Conservation (phyloP, 2,113 vertebrate genomes). For the Stomatorhinus ivindoensis region DNA sequence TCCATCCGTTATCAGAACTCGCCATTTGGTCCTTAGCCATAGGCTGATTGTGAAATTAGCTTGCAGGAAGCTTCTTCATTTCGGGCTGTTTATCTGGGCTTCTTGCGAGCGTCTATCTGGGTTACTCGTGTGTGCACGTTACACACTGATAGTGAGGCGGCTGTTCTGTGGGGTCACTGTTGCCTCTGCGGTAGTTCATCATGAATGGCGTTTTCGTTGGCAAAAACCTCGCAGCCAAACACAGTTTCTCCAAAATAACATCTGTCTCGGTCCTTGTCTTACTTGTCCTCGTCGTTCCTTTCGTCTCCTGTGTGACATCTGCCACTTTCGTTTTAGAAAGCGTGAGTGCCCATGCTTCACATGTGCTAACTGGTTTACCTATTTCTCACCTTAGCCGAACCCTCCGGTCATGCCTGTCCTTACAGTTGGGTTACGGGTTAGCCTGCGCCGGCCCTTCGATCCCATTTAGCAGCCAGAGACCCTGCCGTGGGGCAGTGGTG, state of each 20-base stretch:
- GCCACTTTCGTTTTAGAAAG: background rate
- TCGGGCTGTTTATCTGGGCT: background rate
- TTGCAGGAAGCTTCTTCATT: background rate
- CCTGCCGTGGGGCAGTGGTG: conserved; percentile 15
- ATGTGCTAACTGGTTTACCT: background rate
- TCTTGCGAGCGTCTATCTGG: background rate
- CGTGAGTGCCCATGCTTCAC: background rate
- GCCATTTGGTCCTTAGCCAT: background rate
- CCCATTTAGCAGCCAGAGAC: conserved; percentile 40
- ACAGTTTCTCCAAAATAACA: background rate
- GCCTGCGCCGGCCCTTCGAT: conserved; percentile 35
- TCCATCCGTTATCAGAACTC: background rate
- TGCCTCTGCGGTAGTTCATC: background rate
- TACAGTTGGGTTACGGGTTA: conserved; percentile 12
- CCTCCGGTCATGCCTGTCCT: conserved; percentile 21
- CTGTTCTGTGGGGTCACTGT: background rate
- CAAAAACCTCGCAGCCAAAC: background rate
- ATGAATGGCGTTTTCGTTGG: background rate
- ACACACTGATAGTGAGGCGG: background rate
- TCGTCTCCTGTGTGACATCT: background rate
- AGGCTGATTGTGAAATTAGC: background rate
- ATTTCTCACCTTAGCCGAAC: conserved; percentile 14
- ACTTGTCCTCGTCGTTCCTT: background rate
- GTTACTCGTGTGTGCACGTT: background rate
- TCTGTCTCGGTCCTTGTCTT: background rate